These are phyloP conservation scores for Arctia plantaginis DNA, from an alignment of 2,888 invertebrate species.

Conservation along the genomic window DNA sequence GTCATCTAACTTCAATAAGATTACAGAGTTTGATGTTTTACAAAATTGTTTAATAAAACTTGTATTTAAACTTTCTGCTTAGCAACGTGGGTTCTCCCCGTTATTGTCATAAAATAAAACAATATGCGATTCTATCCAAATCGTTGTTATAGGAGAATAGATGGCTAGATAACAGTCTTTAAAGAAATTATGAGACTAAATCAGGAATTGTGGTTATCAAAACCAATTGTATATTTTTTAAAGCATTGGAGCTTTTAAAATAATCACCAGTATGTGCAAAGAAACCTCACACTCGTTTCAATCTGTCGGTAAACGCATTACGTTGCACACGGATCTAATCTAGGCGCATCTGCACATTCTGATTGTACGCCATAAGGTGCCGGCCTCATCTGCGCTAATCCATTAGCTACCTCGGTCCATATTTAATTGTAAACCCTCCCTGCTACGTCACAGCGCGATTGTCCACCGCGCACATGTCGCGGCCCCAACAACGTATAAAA, in stretches of 20 bases:
- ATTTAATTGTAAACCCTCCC: conserved; percentile 75
- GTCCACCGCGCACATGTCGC: conserved; percentile 82
- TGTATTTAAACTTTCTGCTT: not conserved
- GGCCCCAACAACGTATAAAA: conserved; percentile 81
- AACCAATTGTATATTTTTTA: not conserved
- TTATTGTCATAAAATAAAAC: not conserved
- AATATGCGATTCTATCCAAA: not conserved
- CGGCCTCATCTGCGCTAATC: conserved; percentile 78
- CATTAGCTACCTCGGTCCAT: conserved; percentile 83
- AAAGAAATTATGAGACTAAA: not conserved
- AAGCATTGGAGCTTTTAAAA: not conserved
- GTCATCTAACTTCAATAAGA: not conserved
- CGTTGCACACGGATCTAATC: conserved; percentile 64
- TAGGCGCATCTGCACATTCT: conserved; percentile 75
- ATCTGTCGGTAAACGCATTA: conserved; percentile 48
- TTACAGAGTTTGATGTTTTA: not conserved
- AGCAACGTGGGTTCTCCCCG: not conserved
- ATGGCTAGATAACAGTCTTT: not conserved
- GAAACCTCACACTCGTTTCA: conserved; percentile 20
- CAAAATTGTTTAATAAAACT: not conserved
- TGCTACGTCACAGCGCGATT: conserved; percentile 69
- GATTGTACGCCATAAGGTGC: conserved; percentile 79
- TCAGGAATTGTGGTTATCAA: not conserved
- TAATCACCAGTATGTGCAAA: not conserved
- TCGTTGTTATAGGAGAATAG: not conserved